A percentile compares a stretch with the other conserved stretches of the same genome.
These are phyloP conservation scores for Diaprepes abbreviatus DNA, from an alignment of 2,888 invertebrate species.

Conservation along the genomic window DNA sequence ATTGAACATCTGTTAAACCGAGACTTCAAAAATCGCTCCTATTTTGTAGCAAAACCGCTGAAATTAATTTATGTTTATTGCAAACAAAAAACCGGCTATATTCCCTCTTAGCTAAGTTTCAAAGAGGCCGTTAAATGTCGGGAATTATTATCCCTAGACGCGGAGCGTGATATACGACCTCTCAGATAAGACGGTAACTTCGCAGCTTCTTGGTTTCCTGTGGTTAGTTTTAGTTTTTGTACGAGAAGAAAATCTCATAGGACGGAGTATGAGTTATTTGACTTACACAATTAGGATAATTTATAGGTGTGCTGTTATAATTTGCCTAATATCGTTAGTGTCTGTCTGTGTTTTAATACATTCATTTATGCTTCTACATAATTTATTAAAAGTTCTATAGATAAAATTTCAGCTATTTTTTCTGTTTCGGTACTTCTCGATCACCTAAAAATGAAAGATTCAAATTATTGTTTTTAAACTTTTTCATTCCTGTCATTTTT, in stretches of 20 bases:
- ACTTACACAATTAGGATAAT: constrained; percentile 3
- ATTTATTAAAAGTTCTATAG: too few species aligned
- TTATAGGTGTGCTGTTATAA: background rate
- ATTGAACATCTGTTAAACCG: background rate
- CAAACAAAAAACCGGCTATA: constrained; percentile 59
- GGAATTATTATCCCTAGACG: constrained; percentile 57
- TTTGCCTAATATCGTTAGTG: too few species aligned
- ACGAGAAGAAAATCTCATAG: constrained; percentile 8
- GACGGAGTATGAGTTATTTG: background rate
- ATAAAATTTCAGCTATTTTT: too few species aligned
- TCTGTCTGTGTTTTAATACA: too few species aligned
- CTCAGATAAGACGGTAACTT: constrained; percentile 50
- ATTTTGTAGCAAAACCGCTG: constrained; percentile 14
- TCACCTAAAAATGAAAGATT: too few species aligned
- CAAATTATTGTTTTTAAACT: too few species aligned
- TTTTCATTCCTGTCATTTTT: too few species aligned
- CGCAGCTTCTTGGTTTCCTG: constrained; percentile 37
- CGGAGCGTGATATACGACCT: constrained; percentile 54
- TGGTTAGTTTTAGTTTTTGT: constrained; percentile 36
- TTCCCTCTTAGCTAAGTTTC: constrained; percentile 56
- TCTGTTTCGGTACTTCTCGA: too few species aligned
- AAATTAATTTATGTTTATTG: constrained; percentile 65
- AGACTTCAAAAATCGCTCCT: background rate
- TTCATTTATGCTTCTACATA: too few species aligned
- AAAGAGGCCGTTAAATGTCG: constrained; percentile 57